Evolutionary conservation across 2,888 invertebrate species (phyloP).

Genomic region (Melanargia galathea): DNA sequence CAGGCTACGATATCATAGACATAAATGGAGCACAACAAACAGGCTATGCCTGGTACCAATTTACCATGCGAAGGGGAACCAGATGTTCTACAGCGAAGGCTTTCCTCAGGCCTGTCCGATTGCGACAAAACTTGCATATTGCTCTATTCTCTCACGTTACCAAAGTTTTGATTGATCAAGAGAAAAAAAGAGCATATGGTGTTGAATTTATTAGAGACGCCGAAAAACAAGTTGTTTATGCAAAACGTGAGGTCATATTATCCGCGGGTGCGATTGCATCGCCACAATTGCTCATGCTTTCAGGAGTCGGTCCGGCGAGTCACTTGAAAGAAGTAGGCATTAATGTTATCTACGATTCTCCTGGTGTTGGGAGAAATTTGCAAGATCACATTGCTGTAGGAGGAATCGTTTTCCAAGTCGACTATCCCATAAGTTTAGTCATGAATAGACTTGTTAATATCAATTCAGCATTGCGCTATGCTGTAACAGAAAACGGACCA

Average conservation of each 20-base stretch:
- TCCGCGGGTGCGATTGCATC: constrained; percentile 95
- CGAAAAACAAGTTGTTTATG: constrained; percentile 83
- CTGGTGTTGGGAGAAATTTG: constrained; percentile 92
- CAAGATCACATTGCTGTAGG: constrained; percentile 96
- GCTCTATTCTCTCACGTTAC: constrained; percentile 91
- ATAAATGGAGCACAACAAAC: constrained; percentile 93
- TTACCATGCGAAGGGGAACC: constrained; percentile 92
- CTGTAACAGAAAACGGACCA: constrained; percentile 92
- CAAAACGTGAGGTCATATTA: constrained; percentile 91
- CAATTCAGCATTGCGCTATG: constrained; percentile 91
- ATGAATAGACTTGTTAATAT: constrained; percentile 91
- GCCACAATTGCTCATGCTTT: constrained; percentile 95
- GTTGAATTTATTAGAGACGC: constrained; percentile 90
- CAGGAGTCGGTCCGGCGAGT: constrained; percentile 91
- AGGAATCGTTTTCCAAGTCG: constrained; percentile 90
- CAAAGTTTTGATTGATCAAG: constrained; percentile 87
- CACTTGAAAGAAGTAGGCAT: constrained; percentile 88
- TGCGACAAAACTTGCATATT: constrained; percentile 91
- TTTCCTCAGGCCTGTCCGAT: constrained; percentile 89
- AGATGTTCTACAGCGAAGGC: constrained; percentile 93
- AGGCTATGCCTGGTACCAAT: constrained; percentile 93
- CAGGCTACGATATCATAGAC: constrained; percentile 94
- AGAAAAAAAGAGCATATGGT: constrained; percentile 88
- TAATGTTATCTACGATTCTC: constrained; percentile 87
- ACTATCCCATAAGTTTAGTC: constrained; percentile 90